Base-by-base conservation (phyloP, 2,113 vertebrate genomes). In the Cervus canadensis region DNA sequence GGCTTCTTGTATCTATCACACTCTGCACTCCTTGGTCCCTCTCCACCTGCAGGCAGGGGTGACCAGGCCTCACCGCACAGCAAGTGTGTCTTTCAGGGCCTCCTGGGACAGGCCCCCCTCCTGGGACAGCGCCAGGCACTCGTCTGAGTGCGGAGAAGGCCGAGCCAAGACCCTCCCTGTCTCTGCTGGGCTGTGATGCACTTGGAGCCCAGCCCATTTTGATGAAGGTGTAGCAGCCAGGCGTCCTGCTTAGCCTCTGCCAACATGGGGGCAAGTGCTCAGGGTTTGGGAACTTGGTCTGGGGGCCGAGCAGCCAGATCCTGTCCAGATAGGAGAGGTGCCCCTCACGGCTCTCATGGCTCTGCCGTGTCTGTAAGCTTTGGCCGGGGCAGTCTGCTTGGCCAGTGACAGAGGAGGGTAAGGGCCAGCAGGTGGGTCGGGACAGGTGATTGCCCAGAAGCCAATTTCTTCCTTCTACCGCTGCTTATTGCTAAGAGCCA, bases 181-280 rank as follows among this genome's bases (percentile, higher is more conserved):
- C 83, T 87, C 50, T 52, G 30, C 30, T 16, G 17, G n/a, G 9
- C 56, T 84, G 12, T 2, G 5, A 45, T 13, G 50, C 8, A 26
- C 33, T 17, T 9, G n/a, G 23, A 30, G 48, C 59, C n/a, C 52
- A n/a, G 28, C 52, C 62, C 23, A 2, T 28, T 25, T 33, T n/a
- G 59, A 40, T 26, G 36, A 90, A 17, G n/a, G 45, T 15, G 3
- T 5, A 30, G 84, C 6, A 62, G 23, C 11, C 5, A 5, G 36
- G 62, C 1, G 0, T 28, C 14, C 25, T 36, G 17, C 15, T 7
- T 3, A 3, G 43, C 50, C 59, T 10, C 25, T 0, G 3, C 43
- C 2, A 23, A 57, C 15, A 14, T 7, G 1, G 0, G 6, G 59
- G 36, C 67, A 13, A 43, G 16, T 33, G 43, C 45, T 81, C 26